These are phyloP conservation scores for Pogonocherus hispidulus DNA, from an alignment of 2,888 invertebrate species.

Conservation along the genomic window DNA sequence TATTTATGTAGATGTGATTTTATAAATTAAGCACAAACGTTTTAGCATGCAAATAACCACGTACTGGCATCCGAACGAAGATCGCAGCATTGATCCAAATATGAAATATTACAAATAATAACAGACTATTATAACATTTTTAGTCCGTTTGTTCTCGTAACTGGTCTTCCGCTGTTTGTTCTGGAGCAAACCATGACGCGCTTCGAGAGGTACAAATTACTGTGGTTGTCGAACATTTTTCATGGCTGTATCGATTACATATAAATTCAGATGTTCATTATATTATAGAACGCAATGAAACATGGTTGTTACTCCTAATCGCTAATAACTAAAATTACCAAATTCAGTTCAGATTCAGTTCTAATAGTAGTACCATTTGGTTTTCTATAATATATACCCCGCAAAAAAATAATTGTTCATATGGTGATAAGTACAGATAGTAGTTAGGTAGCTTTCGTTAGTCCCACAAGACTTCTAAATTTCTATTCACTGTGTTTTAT, in stretches of 20 bases:
- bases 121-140: constrained; percentile 60
- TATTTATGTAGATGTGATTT: too few species aligned
- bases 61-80: constrained; percentile 33
- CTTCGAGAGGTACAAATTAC: constrained; percentile 50
- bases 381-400: too few species aligned
- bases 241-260: constrained; percentile 9
- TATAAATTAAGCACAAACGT: too few species aligned
- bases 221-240: constrained; percentile 7
- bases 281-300: background rate
- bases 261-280: background rate
- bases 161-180: constrained; percentile 66
- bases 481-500: too few species aligned
- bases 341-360: too few species aligned
- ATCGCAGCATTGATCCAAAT: constrained; percentile 52
- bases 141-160: constrained; percentile 62
- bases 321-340: too few species aligned
- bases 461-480: too few species aligned
- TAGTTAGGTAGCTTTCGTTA: too few species aligned
- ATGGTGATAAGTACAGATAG: too few species aligned
- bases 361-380: too few species aligned
- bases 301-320: background rate
- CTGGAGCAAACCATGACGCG: constrained; percentile 65
- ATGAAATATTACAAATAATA: constrained; percentile 66
- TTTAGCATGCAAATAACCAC: constrained; percentile 1
- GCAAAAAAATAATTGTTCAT: too few species aligned